Base-by-base conservation (phyloP, 2,113 vertebrate species). In the Cheilinus undulatus region DNA sequence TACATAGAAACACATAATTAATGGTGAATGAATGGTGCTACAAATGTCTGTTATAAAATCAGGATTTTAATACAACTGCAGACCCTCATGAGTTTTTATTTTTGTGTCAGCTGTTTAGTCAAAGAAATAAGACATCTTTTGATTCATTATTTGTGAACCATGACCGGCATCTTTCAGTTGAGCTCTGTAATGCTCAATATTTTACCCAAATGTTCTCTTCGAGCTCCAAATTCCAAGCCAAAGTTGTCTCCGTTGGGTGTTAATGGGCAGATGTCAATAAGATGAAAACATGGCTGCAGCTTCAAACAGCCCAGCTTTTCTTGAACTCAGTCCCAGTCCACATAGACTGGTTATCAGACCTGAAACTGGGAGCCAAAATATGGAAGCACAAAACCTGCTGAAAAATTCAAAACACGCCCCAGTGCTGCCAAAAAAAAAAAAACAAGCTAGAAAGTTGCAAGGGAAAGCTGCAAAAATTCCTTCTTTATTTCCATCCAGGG, bases 241-340 rank as follows among this genome's bases (percentile, higher is more conserved):
- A 22, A 30, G 50, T 30, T n/a, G 28, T 24, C n/a, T 43, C 64
- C 64, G 6, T n/a, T 45, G 50, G 50, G 51, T 45, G 27, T 67
- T 34, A 4, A 32, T 43, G 50, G 23, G 51, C 20, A 30, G 36
- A 43, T 53, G 27, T 67, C 51, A 67, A n/a, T 23, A 53, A 32
- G 17, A 69, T 56, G 11, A 57, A 68, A 67, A 19, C 19, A 28
- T 32, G 50, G 50, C 51, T n/a, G 49, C 34, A 15, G 26, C 26
- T 46, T 68, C 52, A 68, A 69, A 48, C 65, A 36, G 52, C 23
- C 28, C 28, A 20, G 10, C 42, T 19, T 2, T 5, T 56, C 40
- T 68, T 68, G 20, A 68, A 57, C 42, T 22, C 17, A 36, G 13
- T 58, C 66, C 43, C 66, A 49, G 43, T 58, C 53, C 22, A 15